These are phyloP conservation scores for Siniperca knerii DNA, from an alignment of 2,113 vertebrate species.

Conservation along the genomic window DNA sequence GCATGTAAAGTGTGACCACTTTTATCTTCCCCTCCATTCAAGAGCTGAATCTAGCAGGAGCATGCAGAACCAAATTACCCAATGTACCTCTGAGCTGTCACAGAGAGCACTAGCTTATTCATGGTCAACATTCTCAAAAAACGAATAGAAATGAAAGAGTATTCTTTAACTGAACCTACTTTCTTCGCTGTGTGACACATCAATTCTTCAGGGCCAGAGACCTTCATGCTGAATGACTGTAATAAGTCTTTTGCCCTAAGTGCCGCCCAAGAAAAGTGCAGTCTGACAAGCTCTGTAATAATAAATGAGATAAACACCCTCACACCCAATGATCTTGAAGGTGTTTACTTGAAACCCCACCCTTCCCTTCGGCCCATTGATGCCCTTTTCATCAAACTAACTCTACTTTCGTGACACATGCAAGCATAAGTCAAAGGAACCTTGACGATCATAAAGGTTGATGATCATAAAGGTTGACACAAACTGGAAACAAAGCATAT, in stretches of 20 bases:
- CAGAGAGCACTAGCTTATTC: conserved; percentile 17
- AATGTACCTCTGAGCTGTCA: conserved; percentile 24
- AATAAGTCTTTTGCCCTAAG: conserved; percentile 22
- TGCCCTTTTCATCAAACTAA: conserved; percentile 13
- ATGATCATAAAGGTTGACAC: not conserved
- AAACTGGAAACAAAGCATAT: not conserved
- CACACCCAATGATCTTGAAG: conserved; percentile 1
- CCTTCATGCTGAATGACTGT: conserved; percentile 52
- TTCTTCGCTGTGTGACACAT: conserved; percentile 37
- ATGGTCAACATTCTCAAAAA: not conserved
- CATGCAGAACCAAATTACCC: conserved; percentile 38
- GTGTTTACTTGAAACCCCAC: conserved; percentile 8
- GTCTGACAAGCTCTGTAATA: conserved; percentile 16
- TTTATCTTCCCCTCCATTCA: conserved; percentile 37
- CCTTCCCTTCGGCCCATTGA: not conserved
- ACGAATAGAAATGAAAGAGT: conserved; percentile 17
- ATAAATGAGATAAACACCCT: conserved; percentile 44
- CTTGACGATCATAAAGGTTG: not conserved
- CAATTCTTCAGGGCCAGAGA: conserved; percentile 37
- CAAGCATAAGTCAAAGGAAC: not conserved
- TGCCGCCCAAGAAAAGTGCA: conserved; percentile 6
- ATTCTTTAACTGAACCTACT: conserved; percentile 21
- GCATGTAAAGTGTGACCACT: conserved; percentile 33
- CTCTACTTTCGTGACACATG: not conserved
- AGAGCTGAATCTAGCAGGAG: conserved; percentile 22